These are phyloP conservation scores for Pachyuromys duprasi DNA, from an alignment of 2,797 vertebrate species.

Conservation along the genomic window DNA sequence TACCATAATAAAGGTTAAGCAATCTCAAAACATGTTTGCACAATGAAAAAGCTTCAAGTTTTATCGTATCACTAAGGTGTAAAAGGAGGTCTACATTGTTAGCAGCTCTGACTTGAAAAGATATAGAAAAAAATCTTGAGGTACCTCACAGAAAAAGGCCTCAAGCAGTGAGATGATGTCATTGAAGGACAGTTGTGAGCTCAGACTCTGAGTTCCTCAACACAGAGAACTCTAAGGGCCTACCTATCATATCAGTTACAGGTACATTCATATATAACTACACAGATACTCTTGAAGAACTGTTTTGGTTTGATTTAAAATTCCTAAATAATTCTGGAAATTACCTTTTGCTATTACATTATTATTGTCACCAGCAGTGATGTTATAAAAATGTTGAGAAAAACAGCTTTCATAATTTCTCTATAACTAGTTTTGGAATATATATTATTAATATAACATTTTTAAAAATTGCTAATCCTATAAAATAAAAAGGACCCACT, in stretches of 20 bases:
- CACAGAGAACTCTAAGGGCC: conserved; percentile 8
- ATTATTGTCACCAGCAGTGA: conserved; percentile 7
- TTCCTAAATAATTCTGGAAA: conserved; percentile 10
- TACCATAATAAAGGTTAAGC: background rate
- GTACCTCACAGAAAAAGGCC: background rate
- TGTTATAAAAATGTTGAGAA: conserved; percentile 24
- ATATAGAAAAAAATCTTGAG: conserved; percentile 11
- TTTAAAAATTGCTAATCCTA: background rate
- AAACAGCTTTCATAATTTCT: conserved; percentile 63
- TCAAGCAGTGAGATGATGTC: background rate
- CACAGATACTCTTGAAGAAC: background rate
- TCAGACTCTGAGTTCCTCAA: background rate
- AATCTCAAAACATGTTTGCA: background rate
- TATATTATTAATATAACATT: conserved; percentile 33
- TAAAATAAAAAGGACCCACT: background rate
- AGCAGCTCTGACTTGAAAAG: conserved; percentile 48
- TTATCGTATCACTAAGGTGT: background rate
- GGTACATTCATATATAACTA: background rate
- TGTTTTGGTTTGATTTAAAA: conserved; percentile 28
- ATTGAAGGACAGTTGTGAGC: background rate
- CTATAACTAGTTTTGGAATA: background rate
- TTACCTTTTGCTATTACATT: conserved; percentile 1
- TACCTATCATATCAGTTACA: background rate
- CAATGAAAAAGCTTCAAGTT: conserved; percentile 11
- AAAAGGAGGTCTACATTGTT: background rate